Evolutionary conservation across 2,113 vertebrate genomes (phyloP).

Genomic region (Alexandromys fortis): DNA sequence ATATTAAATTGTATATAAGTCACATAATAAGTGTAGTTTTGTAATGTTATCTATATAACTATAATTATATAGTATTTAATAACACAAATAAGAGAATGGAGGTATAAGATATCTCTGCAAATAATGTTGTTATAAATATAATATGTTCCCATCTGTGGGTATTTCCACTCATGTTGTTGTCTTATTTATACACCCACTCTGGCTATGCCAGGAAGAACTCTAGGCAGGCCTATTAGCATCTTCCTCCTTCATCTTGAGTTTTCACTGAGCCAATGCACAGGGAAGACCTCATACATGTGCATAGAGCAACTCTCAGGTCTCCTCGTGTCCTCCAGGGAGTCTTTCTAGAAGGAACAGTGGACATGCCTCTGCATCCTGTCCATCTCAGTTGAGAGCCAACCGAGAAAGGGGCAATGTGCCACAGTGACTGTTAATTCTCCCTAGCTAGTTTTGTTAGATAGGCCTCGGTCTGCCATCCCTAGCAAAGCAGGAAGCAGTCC

Average conservation of each 20-base stretch:
- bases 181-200: background rate
- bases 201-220: background rate
- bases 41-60: background rate
- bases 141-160: too few species aligned
- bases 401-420: too few species aligned
- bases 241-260: background rate
- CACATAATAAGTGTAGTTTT: background rate
- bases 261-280: background rate
- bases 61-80: background rate
- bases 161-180: background rate
- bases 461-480: too few species aligned
- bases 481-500: background rate
- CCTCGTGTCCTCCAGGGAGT: background rate
- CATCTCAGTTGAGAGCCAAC: background rate
- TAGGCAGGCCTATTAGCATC: background rate
- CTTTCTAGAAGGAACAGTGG: background rate
- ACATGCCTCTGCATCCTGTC: fast-evolving
- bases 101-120: background rate
- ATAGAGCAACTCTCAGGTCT: background rate
- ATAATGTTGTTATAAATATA: background rate
- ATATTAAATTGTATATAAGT: background rate
- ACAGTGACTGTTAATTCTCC: background rate
- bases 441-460: fast-evolving
- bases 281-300: background rate
- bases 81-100: background rate